Conservation (phyloP, 2,888 invertebrate species). For the Apodemia mormo region DNA sequence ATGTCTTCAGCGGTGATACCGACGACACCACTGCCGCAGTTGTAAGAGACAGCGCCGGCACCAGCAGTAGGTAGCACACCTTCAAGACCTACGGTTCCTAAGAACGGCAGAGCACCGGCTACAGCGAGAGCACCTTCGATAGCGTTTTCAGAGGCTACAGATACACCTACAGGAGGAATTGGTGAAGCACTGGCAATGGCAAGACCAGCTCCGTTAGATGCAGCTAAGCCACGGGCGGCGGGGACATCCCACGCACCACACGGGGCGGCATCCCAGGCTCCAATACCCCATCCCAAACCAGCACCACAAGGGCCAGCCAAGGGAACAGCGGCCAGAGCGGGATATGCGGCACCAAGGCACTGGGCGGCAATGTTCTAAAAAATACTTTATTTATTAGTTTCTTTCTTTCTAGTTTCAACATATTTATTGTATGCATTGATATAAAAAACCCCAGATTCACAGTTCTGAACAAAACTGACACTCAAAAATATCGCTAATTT, state of each 20-base stretch:
- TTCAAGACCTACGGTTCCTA: too few species aligned
- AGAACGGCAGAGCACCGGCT: slow-evolving; percentile 42
- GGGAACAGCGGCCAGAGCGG: slow-evolving; percentile 21
- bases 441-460: too few species aligned
- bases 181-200: slow-evolving; percentile 45
- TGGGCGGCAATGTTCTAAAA: slow-evolving; percentile 34
- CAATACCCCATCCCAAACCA: not conserved
- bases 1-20: slow-evolving; percentile 24
- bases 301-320: slow-evolving; percentile 14
- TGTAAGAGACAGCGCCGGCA: too few species aligned
- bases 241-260: too few species aligned
- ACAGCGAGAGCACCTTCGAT: slow-evolving; percentile 44
- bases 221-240: not conserved
- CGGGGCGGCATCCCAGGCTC: not conserved
- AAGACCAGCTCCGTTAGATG: slow-evolving; percentile 13
- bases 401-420: too few species aligned
- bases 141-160: slow-evolving; percentile 46
- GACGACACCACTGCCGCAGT: slow-evolving; percentile 41
- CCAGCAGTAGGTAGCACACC: too few species aligned
- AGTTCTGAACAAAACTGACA: too few species aligned
- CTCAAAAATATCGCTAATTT: too few species aligned
- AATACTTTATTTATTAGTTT: slow-evolving; percentile 14
- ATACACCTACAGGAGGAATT: slow-evolving; percentile 43
- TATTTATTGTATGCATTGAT: too few species aligned
- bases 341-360: slow-evolving; percentile 27